These are phyloP conservation scores for Fringilla coelebs DNA, from an alignment of 2,797 vertebrate species.

Conservation along the genomic window DNA sequence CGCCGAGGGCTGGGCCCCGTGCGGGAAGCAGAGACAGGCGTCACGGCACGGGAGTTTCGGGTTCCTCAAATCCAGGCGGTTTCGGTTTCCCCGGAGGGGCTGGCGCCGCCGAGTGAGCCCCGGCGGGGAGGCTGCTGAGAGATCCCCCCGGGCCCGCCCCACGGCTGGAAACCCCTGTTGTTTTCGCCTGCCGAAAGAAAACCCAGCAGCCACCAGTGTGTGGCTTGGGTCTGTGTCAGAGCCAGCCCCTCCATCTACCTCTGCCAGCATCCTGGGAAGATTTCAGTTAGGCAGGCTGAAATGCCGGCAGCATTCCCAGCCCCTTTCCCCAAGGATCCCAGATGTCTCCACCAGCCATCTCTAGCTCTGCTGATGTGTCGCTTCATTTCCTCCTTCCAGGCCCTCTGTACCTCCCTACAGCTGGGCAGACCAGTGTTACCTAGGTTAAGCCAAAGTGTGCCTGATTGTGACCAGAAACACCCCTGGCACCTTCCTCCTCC, in stretches of 20 bases:
- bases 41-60: not conserved
- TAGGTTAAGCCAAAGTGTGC: not conserved
- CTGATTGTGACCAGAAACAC: not conserved
- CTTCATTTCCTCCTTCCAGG: not conserved
- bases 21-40: not conserved
- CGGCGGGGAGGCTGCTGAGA: not conserved
- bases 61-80: not conserved
- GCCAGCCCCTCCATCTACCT: not conserved
- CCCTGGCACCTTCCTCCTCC: not conserved
- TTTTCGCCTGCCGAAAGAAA: not conserved
- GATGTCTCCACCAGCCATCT: not conserved
- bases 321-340: not conserved
- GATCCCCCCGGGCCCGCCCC: not conserved
- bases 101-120: not conserved
- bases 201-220: not conserved
- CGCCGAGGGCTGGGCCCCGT: not conserved
- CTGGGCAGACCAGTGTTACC: not conserved
- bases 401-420: not conserved
- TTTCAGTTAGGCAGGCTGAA: not conserved
- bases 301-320: not conserved
- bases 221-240: not conserved
- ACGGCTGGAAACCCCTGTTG: fast-evolving
- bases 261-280: not conserved
- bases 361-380: not conserved
- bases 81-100: not conserved